Base-by-base conservation (phyloP, 2,113 vertebrate species). In the Phyllostomus discolor region DNA sequence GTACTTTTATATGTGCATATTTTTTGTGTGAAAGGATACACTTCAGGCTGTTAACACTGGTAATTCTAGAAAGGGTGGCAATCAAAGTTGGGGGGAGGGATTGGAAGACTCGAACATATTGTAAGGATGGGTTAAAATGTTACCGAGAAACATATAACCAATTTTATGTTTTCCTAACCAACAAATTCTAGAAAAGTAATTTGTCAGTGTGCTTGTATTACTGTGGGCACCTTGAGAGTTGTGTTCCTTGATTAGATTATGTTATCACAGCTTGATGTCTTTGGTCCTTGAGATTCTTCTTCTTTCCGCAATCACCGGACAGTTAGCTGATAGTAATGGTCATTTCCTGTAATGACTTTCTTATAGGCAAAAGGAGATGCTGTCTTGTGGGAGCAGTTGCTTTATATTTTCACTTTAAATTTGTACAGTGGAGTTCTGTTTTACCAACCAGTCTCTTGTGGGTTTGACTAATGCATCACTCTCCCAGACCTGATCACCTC, bases 401-500 rank as follows among this genome's bases (percentile, higher is more conserved):
- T 43, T 87, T 87, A 67, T 59, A 81, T 92, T 67, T 91, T 88
- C 17, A 82, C 19, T 95, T 62, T 93, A 50, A 84, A 79, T 72
- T 54, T 83, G 69, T 92, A 72, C 26, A 73, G n/a, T 43, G 89
- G 15, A 64, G 12, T 93, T 95, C 38, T 92, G 24, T 75, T 84
- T 93, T 76, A 93, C 48, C 41, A 90, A n/a, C 24, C 10, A 67
- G 24, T 73, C 33, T 76, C 48, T 78, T 84, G 22, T 72, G 72
- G 85, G 10, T 66, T 86, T 70, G 6, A 72, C 88, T 62, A 57
- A 70, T 72, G 26, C n/a, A 20, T 70, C 73, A 75, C 41, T 82
- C 31, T 64, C 17, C 16, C 10, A 95, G 59, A 48, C 66, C 62
- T 88, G 48, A 78, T 88, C 2, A 31, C 41, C 41, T 88, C 17